Evolutionary conservation across 1,140 invertebrate genomes (phyloP).

Genomic region (Periplaneta americana): DNA sequence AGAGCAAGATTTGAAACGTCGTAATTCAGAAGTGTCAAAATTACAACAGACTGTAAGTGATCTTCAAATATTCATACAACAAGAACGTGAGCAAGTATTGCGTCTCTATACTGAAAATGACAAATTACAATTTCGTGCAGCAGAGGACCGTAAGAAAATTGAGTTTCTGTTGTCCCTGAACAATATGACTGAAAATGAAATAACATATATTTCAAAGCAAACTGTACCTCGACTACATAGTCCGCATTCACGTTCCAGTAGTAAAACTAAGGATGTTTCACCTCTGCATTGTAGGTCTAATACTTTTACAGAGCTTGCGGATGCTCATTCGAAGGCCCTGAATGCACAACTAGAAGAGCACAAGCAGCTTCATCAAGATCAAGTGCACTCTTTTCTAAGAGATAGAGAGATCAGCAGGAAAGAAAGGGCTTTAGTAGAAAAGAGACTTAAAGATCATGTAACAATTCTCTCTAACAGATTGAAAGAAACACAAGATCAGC

Average conservation of each 20-base stretch:
- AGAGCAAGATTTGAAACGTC: not conserved
- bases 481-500: constrained; percentile 1
- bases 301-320: too few species aligned
- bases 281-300: too few species aligned
- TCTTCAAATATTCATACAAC: constrained; percentile 17
- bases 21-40: constrained; percentile 10
- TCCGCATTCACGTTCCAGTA: too few species aligned
- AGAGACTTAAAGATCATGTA: constrained; percentile 6
- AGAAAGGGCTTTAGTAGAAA: not conserved
- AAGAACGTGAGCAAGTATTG: constrained; percentile 21
- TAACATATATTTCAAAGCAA: not conserved
- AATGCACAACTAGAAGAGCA: not conserved
- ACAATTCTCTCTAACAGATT: constrained; percentile 1
- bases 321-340: too few species aligned
- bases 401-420: not conserved
- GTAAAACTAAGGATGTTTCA: too few species aligned
- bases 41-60: constrained; percentile 19
- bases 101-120: constrained; percentile 20
- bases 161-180: constrained; percentile 5
- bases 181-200: not conserved
- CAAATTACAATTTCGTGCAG: constrained; percentile 8
- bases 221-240: not conserved
- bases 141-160: constrained; percentile 15
- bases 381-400: not conserved
- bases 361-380: not conserved